These are phyloP conservation scores for Globia sparganii DNA, from an alignment of 2,888 invertebrate genomes.

Conservation along the genomic window DNA sequence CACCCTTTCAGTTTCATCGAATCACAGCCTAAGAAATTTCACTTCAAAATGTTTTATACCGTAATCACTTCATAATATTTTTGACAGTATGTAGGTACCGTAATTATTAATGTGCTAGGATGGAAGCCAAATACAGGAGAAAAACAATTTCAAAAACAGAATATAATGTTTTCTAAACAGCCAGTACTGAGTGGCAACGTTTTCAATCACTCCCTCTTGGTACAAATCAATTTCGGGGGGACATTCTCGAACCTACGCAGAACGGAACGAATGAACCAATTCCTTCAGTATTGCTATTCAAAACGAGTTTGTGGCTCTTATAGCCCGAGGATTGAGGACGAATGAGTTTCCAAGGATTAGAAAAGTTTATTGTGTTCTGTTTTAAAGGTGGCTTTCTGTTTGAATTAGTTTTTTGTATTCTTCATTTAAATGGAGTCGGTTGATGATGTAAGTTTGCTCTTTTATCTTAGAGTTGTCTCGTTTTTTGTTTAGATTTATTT, in stretches of 20 bases:
- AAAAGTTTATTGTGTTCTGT: conserved; percentile 64
- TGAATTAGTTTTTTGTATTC: conserved; percentile 52
- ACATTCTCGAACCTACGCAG: conserved; percentile 47
- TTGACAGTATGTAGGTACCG: neutral
- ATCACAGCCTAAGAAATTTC: neutral
- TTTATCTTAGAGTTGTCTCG: conserved; percentile 4
- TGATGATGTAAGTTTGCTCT: conserved; percentile 34
- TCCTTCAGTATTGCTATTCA: conserved; percentile 67
- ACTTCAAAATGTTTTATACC: neutral
- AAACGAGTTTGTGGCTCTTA: conserved; percentile 65
- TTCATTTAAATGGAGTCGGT: conserved; percentile 40
- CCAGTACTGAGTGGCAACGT: conserved; percentile 54
- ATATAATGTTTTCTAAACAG: conserved; percentile 42
- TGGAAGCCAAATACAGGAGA: neutral
- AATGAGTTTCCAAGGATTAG: conserved; percentile 64
- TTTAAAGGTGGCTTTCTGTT: conserved; percentile 56
- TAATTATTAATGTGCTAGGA: neutral
- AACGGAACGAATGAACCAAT: conserved; percentile 64
- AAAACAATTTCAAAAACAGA: conserved; percentile 23
- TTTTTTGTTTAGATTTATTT: neutral
- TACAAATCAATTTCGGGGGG: conserved; percentile 65
- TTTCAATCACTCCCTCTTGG: conserved; percentile 72
- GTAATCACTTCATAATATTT: neutral
- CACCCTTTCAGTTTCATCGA: neutral
- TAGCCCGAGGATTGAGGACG: conserved; percentile 56